A percentile compares a stretch with the other conserved stretches of the same genome.
phyloP scores from a whole-genome alignment of 2,888 invertebrate genomes.

The Melinaea marsaeus region DNA sequence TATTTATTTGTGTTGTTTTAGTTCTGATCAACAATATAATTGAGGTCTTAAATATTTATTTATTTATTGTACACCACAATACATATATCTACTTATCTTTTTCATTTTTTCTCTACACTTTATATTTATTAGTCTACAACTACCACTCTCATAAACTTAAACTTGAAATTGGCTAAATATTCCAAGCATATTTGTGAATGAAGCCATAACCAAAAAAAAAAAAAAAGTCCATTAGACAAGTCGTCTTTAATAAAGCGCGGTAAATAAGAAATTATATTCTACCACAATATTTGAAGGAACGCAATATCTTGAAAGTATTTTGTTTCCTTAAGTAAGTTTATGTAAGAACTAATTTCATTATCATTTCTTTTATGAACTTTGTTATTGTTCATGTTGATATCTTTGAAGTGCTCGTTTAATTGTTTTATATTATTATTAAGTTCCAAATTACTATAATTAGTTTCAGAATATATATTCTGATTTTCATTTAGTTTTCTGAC shows the following conservation, averaged over 20 bases:
- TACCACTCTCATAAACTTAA: no score
- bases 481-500: slow-evolving; percentile 45
- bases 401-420: slow-evolving; percentile 46
- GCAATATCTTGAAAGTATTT: slow-evolving; percentile 34
- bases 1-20: no score
- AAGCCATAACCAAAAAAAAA: no score
- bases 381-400: slow-evolving; percentile 40
- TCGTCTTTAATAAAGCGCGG: slow-evolving; percentile 57
- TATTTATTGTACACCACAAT: no score
- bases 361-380: slow-evolving; percentile 34
- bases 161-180: no score
- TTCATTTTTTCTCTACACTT: no score
- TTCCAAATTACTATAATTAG: slow-evolving; percentile 35
- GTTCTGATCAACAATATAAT: no score
- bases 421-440: slow-evolving; percentile 44
- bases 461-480: slow-evolving; percentile 40
- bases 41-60: no score
- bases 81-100: no score
- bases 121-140: no score
- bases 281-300: slow-evolving; percentile 53
- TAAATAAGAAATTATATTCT: slow-evolving; percentile 50
- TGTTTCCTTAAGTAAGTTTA: no score
- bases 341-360: slow-evolving; percentile 22
- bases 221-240: slow-evolving; percentile 58
- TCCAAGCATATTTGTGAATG: no score